phyloP scores from a whole-genome alignment of 2,888 invertebrate genomes.

The Athetis lepigone region DNA sequence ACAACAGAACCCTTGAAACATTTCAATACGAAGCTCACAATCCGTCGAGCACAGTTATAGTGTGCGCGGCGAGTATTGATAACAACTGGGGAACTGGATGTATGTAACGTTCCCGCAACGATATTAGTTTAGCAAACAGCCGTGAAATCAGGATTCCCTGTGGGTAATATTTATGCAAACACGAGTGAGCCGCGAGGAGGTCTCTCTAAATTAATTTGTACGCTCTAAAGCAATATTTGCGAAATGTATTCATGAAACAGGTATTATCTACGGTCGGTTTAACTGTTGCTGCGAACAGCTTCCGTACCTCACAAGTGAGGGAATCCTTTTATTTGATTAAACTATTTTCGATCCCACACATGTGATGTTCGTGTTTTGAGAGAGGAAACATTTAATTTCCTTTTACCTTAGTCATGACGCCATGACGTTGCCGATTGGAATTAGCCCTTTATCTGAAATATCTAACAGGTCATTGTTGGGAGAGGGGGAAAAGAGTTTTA shows the following conservation, averaged over 20 bases:
- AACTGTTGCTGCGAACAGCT: slow-evolving; percentile 21
- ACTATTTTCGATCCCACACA: slow-evolving; percentile 17
- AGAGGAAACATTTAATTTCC: slow-evolving; percentile 7
- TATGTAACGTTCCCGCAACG: slow-evolving; percentile 27
- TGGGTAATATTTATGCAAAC: slow-evolving; percentile 48
- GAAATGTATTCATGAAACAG: slow-evolving; percentile 46
- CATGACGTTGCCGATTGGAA: neutral
- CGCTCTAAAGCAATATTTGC: slow-evolving; percentile 50
- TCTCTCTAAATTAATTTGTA: slow-evolving; percentile 55
- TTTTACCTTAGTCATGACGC: slow-evolving; percentile 2
- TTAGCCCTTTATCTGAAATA: neutral
- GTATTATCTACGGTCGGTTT: slow-evolving; percentile 33
- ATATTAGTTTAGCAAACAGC: slow-evolving; percentile 48
- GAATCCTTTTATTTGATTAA: slow-evolving; percentile 32
- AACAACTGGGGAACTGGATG: slow-evolving; percentile 20
- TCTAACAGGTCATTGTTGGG: neutral
- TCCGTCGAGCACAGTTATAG: slow-evolving; percentile 24
- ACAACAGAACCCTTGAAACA: slow-evolving; percentile 8
- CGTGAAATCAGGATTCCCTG: slow-evolving; percentile 31
- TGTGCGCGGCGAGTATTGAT: slow-evolving; percentile 38
- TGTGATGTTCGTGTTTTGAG: neutral
- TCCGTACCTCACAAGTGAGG: slow-evolving; percentile 5
- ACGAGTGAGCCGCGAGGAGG: slow-evolving; percentile 25
- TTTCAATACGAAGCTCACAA: slow-evolving; percentile 21
- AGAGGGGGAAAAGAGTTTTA: neutral